A percentile compares a stretch with the other conserved stretches of the same genome.
Evolutionary conservation across 2,888 invertebrate genomes (phyloP).

Genomic region (Meteorus colon): DNA sequence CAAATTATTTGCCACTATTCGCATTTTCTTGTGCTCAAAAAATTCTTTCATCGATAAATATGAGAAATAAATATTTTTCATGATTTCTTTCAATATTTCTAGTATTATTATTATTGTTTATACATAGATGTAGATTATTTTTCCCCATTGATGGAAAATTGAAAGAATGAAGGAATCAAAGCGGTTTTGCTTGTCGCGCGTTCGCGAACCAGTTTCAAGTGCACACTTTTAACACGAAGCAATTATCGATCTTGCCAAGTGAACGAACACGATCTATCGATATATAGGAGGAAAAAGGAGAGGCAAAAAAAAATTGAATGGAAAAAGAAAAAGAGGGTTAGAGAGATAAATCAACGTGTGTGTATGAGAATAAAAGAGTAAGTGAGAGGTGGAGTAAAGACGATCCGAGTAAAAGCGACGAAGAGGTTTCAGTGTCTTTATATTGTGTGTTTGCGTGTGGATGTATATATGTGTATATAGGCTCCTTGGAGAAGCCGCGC

Average conservation of each 20-base stretch:
- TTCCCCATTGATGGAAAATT: neutral
- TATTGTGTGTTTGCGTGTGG: neutral
- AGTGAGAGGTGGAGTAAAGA: neutral
- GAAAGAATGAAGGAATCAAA: neutral
- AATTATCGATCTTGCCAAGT: constrained; percentile 50
- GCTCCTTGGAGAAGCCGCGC: constrained; percentile 47
- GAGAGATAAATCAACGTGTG: constrained; percentile 13
- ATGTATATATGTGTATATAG: constrained; percentile 3
- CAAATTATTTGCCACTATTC: neutral
- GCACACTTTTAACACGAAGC: constrained; percentile 44
- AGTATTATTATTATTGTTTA: neutral
- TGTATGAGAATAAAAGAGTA: neutral
- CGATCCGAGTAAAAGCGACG: constrained; percentile 31
- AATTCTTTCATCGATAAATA: neutral
- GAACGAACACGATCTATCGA: constrained; percentile 35
- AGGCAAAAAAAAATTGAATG: neutral
- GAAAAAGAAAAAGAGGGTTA: neutral
- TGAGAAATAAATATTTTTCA: neutral
- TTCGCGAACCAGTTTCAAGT: constrained; percentile 43
- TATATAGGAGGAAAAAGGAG: neutral
- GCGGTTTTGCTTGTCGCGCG: constrained; percentile 5
- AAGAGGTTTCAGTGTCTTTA: neutral
- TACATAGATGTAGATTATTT: neutral
- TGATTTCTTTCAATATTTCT: neutral
- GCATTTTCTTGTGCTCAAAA: neutral